A percentile compares a stretch with the other conserved stretches of the same genome.
Evolutionary conservation across 2,888 invertebrate species (phyloP).

Genomic region (Linnaemya tessellans): DNA sequence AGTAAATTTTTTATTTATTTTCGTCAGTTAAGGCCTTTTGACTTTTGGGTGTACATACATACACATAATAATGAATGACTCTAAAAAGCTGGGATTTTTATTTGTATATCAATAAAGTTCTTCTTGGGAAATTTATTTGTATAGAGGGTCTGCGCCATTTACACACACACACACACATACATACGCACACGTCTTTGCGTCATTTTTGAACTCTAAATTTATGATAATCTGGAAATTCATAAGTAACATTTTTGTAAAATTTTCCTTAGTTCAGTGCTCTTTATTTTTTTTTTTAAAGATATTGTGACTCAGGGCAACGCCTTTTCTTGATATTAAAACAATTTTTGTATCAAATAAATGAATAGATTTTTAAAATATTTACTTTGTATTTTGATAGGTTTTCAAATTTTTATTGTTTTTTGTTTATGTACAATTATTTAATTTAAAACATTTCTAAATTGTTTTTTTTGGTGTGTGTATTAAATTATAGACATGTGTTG

Average conservation of each 20-base stretch:
- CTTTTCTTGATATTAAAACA: neutral
- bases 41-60: too few species aligned
- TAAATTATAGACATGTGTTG: constrained; percentile 25
- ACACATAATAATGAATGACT: too few species aligned
- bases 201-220: too few species aligned
- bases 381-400: constrained; percentile 3
- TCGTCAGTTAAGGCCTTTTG: too few species aligned
- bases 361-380: neutral
- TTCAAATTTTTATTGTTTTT: neutral
- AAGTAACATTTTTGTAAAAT: neutral
- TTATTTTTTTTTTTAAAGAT: neutral
- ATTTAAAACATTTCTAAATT: neutral
- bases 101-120: too few species aligned
- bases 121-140: too few species aligned
- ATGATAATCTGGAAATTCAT: too few species aligned
- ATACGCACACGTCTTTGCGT: too few species aligned
- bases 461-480: neutral
- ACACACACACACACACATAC: too few species aligned
- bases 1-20: too few species aligned
- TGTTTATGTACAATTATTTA: neutral
- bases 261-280: neutral
- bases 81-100: too few species aligned
- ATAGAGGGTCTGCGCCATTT: too few species aligned
- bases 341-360: neutral
- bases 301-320: neutral